Conservation (phyloP, 1,140 invertebrate species). For the Micrasema minimum region DNA sequence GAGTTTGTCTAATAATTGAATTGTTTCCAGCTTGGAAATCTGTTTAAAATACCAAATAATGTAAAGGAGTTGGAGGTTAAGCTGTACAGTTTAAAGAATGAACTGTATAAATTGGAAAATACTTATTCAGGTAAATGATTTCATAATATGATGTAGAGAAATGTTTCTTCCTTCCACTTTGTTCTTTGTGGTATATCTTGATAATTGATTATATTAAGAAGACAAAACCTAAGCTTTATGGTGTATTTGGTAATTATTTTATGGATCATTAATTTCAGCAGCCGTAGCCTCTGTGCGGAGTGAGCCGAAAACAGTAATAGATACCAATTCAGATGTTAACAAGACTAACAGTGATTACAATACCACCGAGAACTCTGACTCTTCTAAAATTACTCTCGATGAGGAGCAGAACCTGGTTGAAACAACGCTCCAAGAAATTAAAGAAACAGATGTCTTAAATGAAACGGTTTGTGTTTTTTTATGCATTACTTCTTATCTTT, state of each 20-base stretch:
- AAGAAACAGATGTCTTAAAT: slow-evolving; percentile 22
- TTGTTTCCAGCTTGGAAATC: slow-evolving; percentile 28
- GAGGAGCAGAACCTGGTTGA: slow-evolving; percentile 57
- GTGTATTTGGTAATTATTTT: too few relatives aligned
- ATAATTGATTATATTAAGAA: too few relatives aligned
- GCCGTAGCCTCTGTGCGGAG: slow-evolving; percentile 59
- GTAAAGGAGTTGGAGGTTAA: slow-evolving; percentile 63
- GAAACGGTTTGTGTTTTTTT: slow-evolving; percentile 8
- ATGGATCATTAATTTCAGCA: too few relatives aligned
- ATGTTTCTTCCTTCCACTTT: not conserved
- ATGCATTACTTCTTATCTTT: not conserved
- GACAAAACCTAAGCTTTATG: too few relatives aligned
- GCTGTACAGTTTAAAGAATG: slow-evolving; percentile 52
- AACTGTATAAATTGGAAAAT: slow-evolving; percentile 34
- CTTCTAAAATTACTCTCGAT: slow-evolving; percentile 59
- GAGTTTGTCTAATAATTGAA: too few relatives aligned
- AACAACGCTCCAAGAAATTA: slow-evolving; percentile 37
- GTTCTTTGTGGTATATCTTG: not conserved
- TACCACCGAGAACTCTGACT: slow-evolving; percentile 55
- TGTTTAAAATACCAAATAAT: slow-evolving; percentile 30
- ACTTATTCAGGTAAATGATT: slow-evolving; percentile 8
- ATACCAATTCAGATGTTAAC: slow-evolving; percentile 56
- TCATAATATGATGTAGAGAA: too few relatives aligned
- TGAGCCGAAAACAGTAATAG: slow-evolving; percentile 55
- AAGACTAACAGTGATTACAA: slow-evolving; percentile 53